phyloP scores from a whole-genome alignment of 2,888 invertebrate species.

The Sarcophaga subvicina region DNA sequence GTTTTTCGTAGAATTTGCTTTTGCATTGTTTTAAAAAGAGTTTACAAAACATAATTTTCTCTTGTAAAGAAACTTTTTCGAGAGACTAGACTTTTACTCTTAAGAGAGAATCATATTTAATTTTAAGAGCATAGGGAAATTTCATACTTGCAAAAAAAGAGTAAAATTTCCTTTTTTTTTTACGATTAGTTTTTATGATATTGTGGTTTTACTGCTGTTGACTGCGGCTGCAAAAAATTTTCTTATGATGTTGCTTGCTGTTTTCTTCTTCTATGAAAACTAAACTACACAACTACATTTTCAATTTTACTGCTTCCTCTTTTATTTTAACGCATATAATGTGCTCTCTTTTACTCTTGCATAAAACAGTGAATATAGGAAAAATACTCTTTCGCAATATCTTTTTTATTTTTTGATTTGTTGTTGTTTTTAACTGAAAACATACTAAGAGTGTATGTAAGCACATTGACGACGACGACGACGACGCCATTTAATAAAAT shows the following conservation, averaged over 20 bases:
- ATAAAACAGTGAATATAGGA: neutral
- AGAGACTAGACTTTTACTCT: too few relatives aligned
- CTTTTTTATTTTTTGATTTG: neutral
- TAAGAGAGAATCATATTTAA: too few relatives aligned
- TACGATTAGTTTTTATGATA: conserved; percentile 29
- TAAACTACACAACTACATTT: conserved; percentile 59
- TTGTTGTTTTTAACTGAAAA: too few relatives aligned
- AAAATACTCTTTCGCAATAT: neutral
- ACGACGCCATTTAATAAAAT: conserved; percentile 60
- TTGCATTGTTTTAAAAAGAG: neutral
- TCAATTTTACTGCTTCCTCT: neutral
- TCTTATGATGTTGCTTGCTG: conserved; percentile 27
- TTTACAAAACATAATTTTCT: neutral
- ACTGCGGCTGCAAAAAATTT: conserved; percentile 17
- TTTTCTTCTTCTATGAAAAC: conserved; percentile 8
- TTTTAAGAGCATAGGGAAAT: conserved; percentile 5
- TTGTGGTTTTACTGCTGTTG: neutral
- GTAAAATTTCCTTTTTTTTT: conserved; percentile 23
- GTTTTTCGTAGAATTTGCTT: too few relatives aligned
- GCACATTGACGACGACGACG: conserved; percentile 47
- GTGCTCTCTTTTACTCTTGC: neutral
- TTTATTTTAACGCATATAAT: neutral
- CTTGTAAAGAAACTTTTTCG: neutral
- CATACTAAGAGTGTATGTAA: neutral
- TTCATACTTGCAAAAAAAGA: conserved; percentile 4